Percentiles rank a stretch among this genome's conserved stretches.
phyloP scores from a whole-genome alignment of 2,113 vertebrate species.

The Silurus glanis region DNA sequence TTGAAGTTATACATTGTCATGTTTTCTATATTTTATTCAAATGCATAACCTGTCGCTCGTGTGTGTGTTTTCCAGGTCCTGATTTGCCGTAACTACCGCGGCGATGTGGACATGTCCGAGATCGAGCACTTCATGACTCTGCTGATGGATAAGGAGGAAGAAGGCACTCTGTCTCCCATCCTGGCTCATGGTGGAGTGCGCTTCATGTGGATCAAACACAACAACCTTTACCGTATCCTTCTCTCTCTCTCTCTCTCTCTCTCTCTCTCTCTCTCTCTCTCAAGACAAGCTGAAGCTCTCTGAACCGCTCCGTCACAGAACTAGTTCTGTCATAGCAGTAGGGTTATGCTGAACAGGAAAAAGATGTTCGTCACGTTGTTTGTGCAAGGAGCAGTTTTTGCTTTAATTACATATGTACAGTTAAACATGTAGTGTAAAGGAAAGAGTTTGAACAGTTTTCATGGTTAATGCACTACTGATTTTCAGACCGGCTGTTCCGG shows the following conservation, averaged over 20 bases:
- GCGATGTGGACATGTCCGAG: conserved; percentile 98
- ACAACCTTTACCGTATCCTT: conserved; percentile 97
- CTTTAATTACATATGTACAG: no score
- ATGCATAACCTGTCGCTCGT: not conserved
- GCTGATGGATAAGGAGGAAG: conserved; percentile 98
- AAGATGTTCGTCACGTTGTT: no score
- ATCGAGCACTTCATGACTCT: conserved; percentile 99
- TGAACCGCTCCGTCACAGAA: not conserved
- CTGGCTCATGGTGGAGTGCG: conserved; percentile 92
- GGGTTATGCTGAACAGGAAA: no score
- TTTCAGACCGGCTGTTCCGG: no score
- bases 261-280: not conserved
- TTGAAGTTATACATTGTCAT: not conserved
- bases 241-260: not conserved
- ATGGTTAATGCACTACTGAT: no score
- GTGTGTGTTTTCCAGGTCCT: conserved; percentile 76
- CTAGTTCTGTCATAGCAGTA: not conserved
- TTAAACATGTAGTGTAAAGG: no score
- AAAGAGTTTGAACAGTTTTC: no score
- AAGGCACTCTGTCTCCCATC: conserved; percentile 91
- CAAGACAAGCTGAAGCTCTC: not conserved
- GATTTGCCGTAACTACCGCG: conserved; percentile 94
- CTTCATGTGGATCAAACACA: conserved; percentile 99
- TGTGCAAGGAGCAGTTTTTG: no score
- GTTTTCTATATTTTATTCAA: not conserved